A percentile compares a stretch with the other conserved stretches of the same genome.
Conservation (phyloP, 2,797 vertebrate species). For the Coregonus suidteri region DNA sequence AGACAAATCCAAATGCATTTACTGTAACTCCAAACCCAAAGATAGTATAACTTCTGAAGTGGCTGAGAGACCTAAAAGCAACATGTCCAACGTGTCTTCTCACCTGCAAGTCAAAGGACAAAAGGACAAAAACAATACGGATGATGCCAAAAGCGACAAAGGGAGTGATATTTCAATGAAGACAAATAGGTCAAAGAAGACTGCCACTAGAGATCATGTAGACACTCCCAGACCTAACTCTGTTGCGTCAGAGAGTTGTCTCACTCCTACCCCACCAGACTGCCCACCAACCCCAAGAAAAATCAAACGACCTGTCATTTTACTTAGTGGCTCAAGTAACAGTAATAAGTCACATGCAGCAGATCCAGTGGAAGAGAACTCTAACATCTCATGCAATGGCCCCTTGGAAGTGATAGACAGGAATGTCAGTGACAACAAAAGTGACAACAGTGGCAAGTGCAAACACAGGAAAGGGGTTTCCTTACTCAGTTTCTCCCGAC, state of each 20-base stretch:
- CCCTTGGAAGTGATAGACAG: constrained; percentile 22
- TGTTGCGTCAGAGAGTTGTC: constrained; percentile 48
- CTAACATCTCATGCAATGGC: constrained; percentile 34
- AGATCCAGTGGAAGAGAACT: constrained; percentile 56
- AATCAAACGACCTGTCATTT: constrained; percentile 29
- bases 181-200: constrained; percentile 41
- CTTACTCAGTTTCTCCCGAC: constrained; percentile 31
- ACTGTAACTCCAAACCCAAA: constrained; percentile 20
- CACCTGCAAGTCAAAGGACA: constrained; percentile 50
- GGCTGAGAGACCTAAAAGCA: constrained; percentile 38
- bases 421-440: constrained; percentile 56
- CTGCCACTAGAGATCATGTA: constrained; percentile 11
- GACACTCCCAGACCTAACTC: constrained; percentile 35
- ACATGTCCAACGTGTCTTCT: constrained; percentile 55
- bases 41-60: constrained; percentile 29
- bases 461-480: constrained; percentile 31
- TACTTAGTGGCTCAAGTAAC: constrained; percentile 56
- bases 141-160: constrained; percentile 33
- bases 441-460: constrained; percentile 57
- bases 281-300: constrained; percentile 48
- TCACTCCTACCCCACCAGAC: constrained; percentile 62
- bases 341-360: constrained; percentile 64
- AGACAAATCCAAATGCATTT: constrained; percentile 13
- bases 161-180: constrained; percentile 37
- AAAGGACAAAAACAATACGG: constrained; percentile 8